phyloP scores from a whole-genome alignment of 1,140 invertebrate species.

The Ceratina australensis region DNA sequence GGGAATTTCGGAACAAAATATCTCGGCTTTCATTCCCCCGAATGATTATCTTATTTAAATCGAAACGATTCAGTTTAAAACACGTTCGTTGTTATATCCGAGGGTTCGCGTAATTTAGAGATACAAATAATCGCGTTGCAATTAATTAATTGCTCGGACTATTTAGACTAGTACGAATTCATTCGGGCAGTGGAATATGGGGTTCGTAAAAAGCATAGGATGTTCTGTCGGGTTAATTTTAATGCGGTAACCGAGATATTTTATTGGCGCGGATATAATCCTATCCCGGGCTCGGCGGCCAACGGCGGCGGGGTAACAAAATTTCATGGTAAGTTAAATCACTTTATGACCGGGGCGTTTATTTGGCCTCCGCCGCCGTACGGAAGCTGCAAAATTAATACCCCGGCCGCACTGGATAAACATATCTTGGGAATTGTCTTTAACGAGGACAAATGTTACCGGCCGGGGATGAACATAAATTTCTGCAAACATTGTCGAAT shows the following conservation, averaged over 20 bases:
- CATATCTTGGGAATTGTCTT: background rate
- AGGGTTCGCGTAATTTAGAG: too few relatives aligned
- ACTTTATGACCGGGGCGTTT: slow-evolving; percentile 7
- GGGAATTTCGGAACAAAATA: too few relatives aligned
- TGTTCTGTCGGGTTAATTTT: slow-evolving; percentile 2
- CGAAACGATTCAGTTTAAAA: too few relatives aligned
- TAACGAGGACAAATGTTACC: background rate
- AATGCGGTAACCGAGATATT: slow-evolving; percentile 4
- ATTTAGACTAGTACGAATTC: too few relatives aligned
- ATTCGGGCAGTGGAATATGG: too few relatives aligned
- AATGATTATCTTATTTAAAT: too few relatives aligned
- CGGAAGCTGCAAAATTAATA: slow-evolving; percentile 4
- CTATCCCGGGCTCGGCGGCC: background rate
- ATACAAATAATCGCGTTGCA: too few relatives aligned
- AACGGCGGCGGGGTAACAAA: background rate
- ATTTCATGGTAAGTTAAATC: slow-evolving; percentile 27
- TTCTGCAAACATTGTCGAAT: background rate
- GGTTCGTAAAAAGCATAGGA: background rate
- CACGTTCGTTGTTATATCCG: too few relatives aligned
- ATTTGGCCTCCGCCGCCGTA: background rate
- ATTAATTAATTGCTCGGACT: too few relatives aligned
- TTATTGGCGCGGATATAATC: slow-evolving; percentile 6
- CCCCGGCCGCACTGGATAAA: background rate
- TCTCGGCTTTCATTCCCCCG: too few relatives aligned
- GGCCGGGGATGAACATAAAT: background rate